These are phyloP conservation scores for Penaeus indicus DNA, from an alignment of 1,140 invertebrate species.

Conservation along the genomic window DNA sequence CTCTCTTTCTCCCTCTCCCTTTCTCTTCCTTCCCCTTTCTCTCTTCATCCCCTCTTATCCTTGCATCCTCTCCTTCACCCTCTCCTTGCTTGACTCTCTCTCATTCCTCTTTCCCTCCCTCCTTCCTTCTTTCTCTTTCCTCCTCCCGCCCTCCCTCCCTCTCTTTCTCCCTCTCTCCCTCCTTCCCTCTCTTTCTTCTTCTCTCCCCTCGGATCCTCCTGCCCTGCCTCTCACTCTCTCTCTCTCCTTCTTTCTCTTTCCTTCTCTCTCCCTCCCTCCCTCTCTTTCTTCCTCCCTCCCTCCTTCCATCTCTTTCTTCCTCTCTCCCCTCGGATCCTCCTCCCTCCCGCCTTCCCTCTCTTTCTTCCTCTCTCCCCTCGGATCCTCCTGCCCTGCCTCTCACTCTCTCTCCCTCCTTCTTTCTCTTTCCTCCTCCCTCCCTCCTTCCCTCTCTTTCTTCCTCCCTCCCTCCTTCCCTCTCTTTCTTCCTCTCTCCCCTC, in stretches of 20 bases:
- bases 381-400: background rate
- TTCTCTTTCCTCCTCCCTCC: background rate
- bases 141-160: too few species aligned
- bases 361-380: background rate
- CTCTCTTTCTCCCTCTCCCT: too few species aligned
- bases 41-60: too few species aligned
- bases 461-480: background rate
- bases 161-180: background rate
- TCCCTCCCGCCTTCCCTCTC: background rate
- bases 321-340: background rate
- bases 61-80: too few species aligned
- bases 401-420: background rate
- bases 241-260: too few species aligned
- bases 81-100: too few species aligned
- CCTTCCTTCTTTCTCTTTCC: too few species aligned
- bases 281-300: slow-evolving; percentile 48
- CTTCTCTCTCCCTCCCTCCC: slow-evolving; percentile 40
- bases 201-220: slow-evolving; percentile 37
- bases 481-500: slow-evolving; percentile 30
- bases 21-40: too few species aligned
- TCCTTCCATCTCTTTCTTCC: slow-evolving; percentile 30
- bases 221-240: too few species aligned
- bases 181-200: slow-evolving; percentile 32
- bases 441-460: too few species aligned
- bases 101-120: too few species aligned